A percentile compares a stretch with the other conserved stretches of the same genome.
Evolutionary conservation across 2,113 vertebrate species (phyloP).

Genomic region (Saimiri boliviensis): DNA sequence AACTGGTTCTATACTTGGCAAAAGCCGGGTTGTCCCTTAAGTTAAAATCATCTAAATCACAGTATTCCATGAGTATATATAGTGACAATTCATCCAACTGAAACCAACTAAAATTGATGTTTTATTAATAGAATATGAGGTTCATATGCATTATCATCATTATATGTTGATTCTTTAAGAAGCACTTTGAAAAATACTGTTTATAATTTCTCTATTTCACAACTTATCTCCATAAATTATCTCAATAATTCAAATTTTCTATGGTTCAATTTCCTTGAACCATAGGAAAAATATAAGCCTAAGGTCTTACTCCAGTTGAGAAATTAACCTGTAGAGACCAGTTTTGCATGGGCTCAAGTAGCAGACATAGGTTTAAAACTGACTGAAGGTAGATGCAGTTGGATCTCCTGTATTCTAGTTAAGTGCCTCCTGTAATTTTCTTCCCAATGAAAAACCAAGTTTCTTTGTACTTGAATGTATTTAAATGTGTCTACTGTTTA

Average conservation of each 20-base stretch:
- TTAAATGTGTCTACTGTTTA: constrained; percentile 21
- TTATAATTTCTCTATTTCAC: background rate
- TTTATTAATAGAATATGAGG: background rate
- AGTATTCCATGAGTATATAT: background rate
- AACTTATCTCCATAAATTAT: background rate
- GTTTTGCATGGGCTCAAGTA: background rate
- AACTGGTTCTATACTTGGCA: background rate
- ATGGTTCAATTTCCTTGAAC: background rate
- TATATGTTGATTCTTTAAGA: background rate
- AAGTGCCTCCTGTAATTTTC: background rate
- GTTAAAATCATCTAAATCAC: background rate
- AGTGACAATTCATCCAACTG: background rate
- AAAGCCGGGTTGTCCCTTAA: background rate
- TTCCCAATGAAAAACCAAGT: background rate
- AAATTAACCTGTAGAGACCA: background rate
- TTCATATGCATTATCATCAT: background rate
- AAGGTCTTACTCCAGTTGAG: background rate
- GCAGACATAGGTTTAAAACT: background rate
- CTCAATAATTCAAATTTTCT: constrained; percentile 25
- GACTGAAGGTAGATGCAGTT: background rate
- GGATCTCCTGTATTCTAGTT: background rate
- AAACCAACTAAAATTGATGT: background rate
- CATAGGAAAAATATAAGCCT: background rate
- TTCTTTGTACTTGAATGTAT: background rate
- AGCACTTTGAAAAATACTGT: constrained; percentile 27